phyloP scores from a whole-genome alignment of 2,113 vertebrate species.

The Trachemys scripta region DNA sequence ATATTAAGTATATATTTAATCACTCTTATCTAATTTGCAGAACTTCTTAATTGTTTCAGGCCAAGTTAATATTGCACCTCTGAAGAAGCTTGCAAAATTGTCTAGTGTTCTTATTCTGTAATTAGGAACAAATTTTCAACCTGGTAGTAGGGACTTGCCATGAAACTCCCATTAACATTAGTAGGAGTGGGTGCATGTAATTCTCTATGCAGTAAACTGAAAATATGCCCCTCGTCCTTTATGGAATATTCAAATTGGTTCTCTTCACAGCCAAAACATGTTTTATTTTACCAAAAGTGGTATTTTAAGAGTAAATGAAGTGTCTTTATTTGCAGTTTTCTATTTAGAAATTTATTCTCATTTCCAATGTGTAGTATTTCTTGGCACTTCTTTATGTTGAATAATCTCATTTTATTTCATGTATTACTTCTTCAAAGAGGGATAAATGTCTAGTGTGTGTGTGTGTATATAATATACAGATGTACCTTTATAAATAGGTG shows the following conservation, averaged over 20 bases:
- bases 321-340: not conserved
- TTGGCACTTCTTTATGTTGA: constrained; percentile 3
- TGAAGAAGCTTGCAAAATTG: not conserved
- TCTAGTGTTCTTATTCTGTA: not conserved
- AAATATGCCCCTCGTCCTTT: not conserved
- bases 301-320: not conserved
- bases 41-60: not conserved
- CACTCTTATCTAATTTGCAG: not conserved
- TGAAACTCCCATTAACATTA: constrained; percentile 6
- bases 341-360: not conserved
- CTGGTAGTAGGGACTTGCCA: not conserved
- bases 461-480: not conserved
- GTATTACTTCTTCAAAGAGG: not conserved
- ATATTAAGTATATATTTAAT: not conserved
- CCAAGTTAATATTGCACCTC: not conserved
- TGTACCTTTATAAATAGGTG: not conserved
- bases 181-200: not conserved
- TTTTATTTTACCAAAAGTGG: not conserved
- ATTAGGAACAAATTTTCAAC: not conserved
- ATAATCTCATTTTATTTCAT: not conserved
- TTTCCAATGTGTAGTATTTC: not conserved
- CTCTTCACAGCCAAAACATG: not conserved
- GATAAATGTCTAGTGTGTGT: not conserved
- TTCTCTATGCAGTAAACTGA: not conserved
- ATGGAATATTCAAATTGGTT: not conserved